These are phyloP conservation scores for Pachypeltis micranthus DNA, from an alignment of 1,140 invertebrate species.

Conservation along the genomic window DNA sequence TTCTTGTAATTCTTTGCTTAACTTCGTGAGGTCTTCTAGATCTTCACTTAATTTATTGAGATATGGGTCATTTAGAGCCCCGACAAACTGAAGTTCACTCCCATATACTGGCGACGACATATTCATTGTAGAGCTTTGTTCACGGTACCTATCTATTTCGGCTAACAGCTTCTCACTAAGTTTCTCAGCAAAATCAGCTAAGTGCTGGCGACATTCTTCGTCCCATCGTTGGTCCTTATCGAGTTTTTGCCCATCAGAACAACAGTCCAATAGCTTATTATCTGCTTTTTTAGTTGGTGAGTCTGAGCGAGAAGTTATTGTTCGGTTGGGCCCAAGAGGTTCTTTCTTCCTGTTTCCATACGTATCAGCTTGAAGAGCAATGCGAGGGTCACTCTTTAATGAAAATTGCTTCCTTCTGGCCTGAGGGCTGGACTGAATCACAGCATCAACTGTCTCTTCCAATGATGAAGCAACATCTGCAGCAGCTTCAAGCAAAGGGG, in stretches of 20 bases:
- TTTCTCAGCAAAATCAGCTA: conserved; percentile 66
- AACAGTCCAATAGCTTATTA: neutral
- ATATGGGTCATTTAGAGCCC: conserved; percentile 45
- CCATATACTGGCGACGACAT: neutral
- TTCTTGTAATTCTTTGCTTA: conserved; percentile 43
- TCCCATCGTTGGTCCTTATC: conserved; percentile 36
- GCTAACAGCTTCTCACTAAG: conserved; percentile 56
- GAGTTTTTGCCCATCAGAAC: neutral
- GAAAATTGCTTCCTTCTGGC: conserved; percentile 39
- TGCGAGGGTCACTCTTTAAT: conserved; percentile 34
- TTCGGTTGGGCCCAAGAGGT: neutral
- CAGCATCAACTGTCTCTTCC: conserved; percentile 52
- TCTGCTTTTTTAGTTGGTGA: neutral
- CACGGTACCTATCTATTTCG: conserved; percentile 56
- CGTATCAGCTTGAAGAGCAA: conserved; percentile 23
- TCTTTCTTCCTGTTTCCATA: neutral
- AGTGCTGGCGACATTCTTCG: conserved; percentile 50
- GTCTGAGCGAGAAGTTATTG: neutral
- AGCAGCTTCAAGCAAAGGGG: conserved; percentile 47
- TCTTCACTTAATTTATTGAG: conserved; percentile 43
- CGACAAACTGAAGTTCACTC: conserved; percentile 30
- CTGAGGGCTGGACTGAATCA: conserved; percentile 44
- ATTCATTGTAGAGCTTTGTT: conserved; percentile 25
- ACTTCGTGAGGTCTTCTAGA: conserved; percentile 41
- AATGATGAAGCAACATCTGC: conserved; percentile 51